Conservation (phyloP, 2,797 vertebrate genomes). For the Sciaenops ocellatus region DNA sequence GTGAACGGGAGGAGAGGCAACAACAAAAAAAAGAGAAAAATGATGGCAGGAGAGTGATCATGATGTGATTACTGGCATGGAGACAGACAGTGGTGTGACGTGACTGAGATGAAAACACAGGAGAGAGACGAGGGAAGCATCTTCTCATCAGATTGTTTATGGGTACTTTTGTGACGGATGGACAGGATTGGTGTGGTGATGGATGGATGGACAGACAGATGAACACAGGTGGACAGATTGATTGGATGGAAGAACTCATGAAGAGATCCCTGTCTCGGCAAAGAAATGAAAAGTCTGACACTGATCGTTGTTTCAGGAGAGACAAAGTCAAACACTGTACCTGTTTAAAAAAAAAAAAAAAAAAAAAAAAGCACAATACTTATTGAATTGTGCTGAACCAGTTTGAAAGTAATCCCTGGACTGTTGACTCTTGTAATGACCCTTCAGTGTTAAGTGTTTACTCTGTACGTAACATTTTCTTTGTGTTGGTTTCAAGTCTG, state of each 20-base stretch:
- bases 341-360: neutral
- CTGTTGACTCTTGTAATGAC: neutral
- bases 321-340: neutral
- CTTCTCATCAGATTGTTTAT: constrained; percentile 12
- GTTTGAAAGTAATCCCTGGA: neutral
- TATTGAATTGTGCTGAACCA: neutral
- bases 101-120: constrained; percentile 4
- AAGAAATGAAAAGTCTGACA: neutral
- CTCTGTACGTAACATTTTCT: neutral
- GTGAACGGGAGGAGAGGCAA: constrained; percentile 12
- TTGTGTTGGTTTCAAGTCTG: neutral
- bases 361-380: neutral
- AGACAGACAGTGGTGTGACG: neutral
- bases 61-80: neutral
- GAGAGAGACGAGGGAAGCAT: neutral
- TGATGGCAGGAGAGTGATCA: neutral
- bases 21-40: neutral
- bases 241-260: no score
- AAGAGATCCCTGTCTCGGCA: neutral
- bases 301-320: neutral
- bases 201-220: neutral
- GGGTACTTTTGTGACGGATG: neutral
- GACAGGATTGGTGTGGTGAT: neutral
- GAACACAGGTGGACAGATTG: no score
- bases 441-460: neutral